These are phyloP conservation scores for Diplodus puntazzo DNA, from an alignment of 2,797 vertebrate species.

Conservation along the genomic window DNA sequence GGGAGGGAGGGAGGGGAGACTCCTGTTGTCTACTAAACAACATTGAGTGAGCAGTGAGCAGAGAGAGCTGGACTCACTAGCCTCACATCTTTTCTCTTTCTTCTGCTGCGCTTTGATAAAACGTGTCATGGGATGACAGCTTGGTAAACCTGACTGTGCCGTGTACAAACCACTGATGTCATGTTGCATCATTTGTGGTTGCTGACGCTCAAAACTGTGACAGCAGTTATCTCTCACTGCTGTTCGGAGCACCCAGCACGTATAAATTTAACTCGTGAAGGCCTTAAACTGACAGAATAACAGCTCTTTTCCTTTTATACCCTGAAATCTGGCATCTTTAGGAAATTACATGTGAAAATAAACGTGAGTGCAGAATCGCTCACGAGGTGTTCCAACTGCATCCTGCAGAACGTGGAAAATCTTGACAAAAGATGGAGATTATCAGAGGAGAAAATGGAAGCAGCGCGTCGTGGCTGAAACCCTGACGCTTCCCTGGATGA, in stretches of 20 bases:
- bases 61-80: conserved; percentile 35
- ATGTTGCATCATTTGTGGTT: conserved; percentile 46
- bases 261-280: conserved; percentile 12
- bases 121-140: conserved; percentile 59
- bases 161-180: conserved; percentile 52
- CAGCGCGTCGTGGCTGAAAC: conserved; percentile 42
- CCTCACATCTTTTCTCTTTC: conserved; percentile 38
- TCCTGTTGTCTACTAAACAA: conserved; percentile 14
- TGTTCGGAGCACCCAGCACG: conserved; percentile 4
- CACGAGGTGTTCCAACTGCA: conserved; percentile 15
- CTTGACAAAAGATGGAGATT: conserved; percentile 58
- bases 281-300: conserved; percentile 32
- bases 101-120: conserved; percentile 56
- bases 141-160: conserved; percentile 45
- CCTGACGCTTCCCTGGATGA: conserved; percentile 47
- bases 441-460: conserved; percentile 62
- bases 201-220: conserved; percentile 45
- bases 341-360: conserved; percentile 32
- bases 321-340: conserved; percentile 16
- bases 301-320: not conserved
- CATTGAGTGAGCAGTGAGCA: conserved; percentile 7
- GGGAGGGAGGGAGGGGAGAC: not conserved
- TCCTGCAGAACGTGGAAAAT: conserved; percentile 38
- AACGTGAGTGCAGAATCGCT: conserved; percentile 22
- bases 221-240: conserved; percentile 34